These are phyloP conservation scores for Dorcus hopei DNA, from an alignment of 2,888 invertebrate species.

Conservation along the genomic window DNA sequence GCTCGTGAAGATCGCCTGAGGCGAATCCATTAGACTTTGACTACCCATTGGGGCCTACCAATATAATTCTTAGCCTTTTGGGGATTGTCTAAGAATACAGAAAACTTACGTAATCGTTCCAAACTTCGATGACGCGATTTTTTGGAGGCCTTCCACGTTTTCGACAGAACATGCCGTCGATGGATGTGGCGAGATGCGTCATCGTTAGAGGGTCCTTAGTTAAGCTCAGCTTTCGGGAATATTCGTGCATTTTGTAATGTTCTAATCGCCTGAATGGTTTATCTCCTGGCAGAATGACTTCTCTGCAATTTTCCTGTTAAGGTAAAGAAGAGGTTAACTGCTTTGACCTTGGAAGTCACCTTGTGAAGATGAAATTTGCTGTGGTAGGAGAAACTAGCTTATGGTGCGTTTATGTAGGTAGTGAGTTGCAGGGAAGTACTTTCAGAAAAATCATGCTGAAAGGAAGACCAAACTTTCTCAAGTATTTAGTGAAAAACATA, in stretches of 20 bases:
- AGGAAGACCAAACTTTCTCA: no score
- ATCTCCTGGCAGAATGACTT: conserved; percentile 72
- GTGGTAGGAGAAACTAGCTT: not conserved
- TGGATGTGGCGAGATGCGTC: conserved; percentile 64
- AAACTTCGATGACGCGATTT: conserved; percentile 89
- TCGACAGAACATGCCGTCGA: conserved; percentile 89
- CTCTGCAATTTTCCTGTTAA: conserved; percentile 72
- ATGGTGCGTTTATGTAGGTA: no score
- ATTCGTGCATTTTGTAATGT: conserved; percentile 78
- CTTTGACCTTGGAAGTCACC: no score
- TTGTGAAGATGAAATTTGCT: not conserved
- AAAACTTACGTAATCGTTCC: conserved; percentile 73
- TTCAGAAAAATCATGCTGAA: no score
- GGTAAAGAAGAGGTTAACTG: not conserved
- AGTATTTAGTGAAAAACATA: no score
- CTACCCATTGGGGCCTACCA: conserved; percentile 43
- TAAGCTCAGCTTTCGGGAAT: conserved; percentile 46
- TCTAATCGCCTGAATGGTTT: conserved; percentile 78
- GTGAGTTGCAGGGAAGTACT: no score
- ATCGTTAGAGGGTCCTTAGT: conserved; percentile 52
- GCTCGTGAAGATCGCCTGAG: conserved; percentile 89
- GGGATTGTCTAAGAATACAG: not conserved
- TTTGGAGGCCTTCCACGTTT: conserved; percentile 96
- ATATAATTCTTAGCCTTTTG: not conserved
- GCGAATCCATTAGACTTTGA: conserved; percentile 58